Evolutionary conservation across 2,113 vertebrate genomes (phyloP), one percentile per base, ranked within the genome.

Genomic region (Chitala chitala): DNA sequence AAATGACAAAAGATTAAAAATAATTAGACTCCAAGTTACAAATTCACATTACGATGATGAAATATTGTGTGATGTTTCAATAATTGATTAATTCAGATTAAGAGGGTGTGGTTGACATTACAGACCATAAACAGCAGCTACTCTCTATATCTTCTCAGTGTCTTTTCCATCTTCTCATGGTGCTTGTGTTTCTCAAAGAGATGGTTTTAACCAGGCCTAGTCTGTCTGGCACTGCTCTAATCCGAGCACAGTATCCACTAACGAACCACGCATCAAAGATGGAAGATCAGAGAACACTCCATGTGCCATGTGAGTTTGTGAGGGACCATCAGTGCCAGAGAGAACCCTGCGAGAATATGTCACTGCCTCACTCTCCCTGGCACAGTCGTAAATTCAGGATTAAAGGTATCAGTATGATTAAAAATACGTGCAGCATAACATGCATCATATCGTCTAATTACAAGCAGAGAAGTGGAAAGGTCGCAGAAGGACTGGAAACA

Each of bases 371-470:
- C 78, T 77, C 76, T 77, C 79, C 81, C 75, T 70, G 71, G 77
- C 29, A 69, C 1, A 50, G 82, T 68, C 77, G 79, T 88, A 86
- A 86, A 86, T 86, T 80, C 81, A 83, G 82, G 80, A 83, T 84
- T 83, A 85, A 78, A 80, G 83, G 82, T 74, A 78, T 81, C 82
- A 82, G 73, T 81, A 79, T 84, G 85, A 88, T 88, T 86, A 86
- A 88, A 86, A 82, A 82, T 64, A 78, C 17, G 66, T 40, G 50
- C 59, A 74, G n/a, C 29, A 51, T 51, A 44, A 58, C 53, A 72
- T 72, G 48, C 44, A 72, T 72, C 71, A 72, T 22, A 42, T 55
- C 56, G n/a, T 6, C 33, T 48, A 59, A 72, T 59, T 33, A 55
- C 56, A 61, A 61, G 40, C 17, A 3, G n/a, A 36, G 55, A 9